phyloP scores from a whole-genome alignment of 2,888 invertebrate genomes.

The Crocallis elinguaria region DNA sequence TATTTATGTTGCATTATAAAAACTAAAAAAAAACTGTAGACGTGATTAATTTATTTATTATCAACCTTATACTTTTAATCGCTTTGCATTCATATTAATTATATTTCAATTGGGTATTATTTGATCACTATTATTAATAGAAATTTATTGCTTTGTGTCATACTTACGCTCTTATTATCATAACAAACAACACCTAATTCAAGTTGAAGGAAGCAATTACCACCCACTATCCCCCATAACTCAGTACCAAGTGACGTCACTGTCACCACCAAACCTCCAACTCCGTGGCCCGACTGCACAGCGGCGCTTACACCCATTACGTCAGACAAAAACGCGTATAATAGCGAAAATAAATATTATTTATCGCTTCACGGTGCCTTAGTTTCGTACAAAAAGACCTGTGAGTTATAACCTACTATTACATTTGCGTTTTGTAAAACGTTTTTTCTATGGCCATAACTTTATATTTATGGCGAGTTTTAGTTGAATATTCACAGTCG shows the following conservation, averaged over 20 bases:
- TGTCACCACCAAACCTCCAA: conserved; percentile 26
- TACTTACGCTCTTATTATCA: too few relatives aligned
- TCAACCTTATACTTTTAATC: too few relatives aligned
- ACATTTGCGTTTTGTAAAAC: conserved; percentile 78
- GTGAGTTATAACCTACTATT: conserved; percentile 81
- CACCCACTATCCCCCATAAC: neutral
- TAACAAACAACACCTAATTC: neutral
- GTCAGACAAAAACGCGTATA: conserved; percentile 83
- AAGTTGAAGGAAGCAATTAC: neutral
- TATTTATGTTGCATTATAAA: too few relatives aligned
- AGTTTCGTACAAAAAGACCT: conserved; percentile 81
- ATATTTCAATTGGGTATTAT: too few relatives aligned
- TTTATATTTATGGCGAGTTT: conserved; percentile 81
- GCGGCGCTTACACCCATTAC: conserved; percentile 75
- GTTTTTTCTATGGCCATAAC: conserved; percentile 80
- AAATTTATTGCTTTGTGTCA: too few relatives aligned
- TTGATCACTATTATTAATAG: too few relatives aligned
- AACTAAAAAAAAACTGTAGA: too few relatives aligned
- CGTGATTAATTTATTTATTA: neutral
- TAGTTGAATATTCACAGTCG: conserved; percentile 78
- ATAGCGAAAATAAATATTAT: conserved; percentile 85
- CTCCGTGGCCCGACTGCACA: conserved; percentile 54
- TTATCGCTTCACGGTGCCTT: conserved; percentile 84
- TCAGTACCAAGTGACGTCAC: conserved; percentile 14
- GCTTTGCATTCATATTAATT: too few relatives aligned